A percentile compares a stretch with the other conserved stretches of the same genome.
These are phyloP conservation scores for Gallinago media DNA, from an alignment of 2,113 vertebrate genomes.

Conservation along the genomic window DNA sequence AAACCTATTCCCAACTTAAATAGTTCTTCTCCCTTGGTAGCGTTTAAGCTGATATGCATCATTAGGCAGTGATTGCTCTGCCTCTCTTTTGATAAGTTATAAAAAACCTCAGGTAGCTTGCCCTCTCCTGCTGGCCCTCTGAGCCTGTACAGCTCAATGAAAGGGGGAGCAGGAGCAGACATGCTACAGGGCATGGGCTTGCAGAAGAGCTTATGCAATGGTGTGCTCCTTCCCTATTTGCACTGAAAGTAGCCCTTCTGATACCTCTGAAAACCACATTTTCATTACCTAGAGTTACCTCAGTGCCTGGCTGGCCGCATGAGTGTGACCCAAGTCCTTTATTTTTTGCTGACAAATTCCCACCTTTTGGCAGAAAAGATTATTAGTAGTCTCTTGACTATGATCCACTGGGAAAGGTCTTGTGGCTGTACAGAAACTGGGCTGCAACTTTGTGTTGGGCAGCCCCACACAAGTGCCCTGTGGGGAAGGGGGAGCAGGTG, in stretches of 20 bases:
- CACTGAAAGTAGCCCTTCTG: background rate
- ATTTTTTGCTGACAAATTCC: background rate
- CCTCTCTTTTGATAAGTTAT: background rate
- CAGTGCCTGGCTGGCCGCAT: background rate
- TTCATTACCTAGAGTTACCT: background rate
- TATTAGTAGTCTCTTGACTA: background rate
- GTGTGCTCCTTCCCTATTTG: background rate
- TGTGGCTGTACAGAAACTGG: background rate
- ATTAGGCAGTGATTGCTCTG: background rate
- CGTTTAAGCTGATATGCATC: background rate
- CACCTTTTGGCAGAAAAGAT: background rate
- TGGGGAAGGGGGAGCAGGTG: background rate
- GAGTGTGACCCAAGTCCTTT: background rate
- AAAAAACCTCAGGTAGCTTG: background rate
- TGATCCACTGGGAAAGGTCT: background rate
- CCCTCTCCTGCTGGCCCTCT: background rate
- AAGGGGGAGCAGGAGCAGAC: background rate
- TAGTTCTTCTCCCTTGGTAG: background rate
- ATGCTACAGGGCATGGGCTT: background rate
- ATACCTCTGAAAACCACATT: background rate
- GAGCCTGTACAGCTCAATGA: rapidly evolving
- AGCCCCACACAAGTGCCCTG: too few species aligned
- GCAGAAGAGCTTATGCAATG: background rate
- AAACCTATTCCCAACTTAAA: background rate
- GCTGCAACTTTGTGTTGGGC: background rate